Percentiles rank a stretch among this genome's conserved stretches.
Conservation (phyloP, 2,113 vertebrate species). For the Ceyx cyanopectus region DNA sequence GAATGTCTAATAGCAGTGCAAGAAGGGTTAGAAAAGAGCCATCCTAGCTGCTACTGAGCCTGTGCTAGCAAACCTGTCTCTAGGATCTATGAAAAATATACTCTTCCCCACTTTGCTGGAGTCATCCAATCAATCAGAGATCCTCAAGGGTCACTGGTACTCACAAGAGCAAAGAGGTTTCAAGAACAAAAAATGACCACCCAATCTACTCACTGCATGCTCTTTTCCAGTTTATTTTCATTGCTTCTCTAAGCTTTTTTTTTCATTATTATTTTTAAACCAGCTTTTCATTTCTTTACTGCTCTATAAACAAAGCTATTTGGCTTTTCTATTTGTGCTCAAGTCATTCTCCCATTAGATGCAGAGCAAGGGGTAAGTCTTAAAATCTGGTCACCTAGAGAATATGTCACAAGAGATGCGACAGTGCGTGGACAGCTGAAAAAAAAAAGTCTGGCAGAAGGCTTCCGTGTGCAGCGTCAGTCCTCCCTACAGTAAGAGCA, state of each 20-base stretch:
- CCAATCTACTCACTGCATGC: neutral
- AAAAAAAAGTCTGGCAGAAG: neutral
- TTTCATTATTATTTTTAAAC: neutral
- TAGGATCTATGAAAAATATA: constrained; percentile 34
- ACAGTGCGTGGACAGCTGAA: neutral
- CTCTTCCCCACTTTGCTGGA: neutral
- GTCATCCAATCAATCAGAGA: constrained; percentile 42
- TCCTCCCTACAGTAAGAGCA: neutral
- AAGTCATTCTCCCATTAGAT: neutral
- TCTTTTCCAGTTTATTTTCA: constrained; percentile 16
- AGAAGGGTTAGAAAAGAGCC: constrained; percentile 14
- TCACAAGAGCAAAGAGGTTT: constrained; percentile 18
- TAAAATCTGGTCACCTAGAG: neutral
- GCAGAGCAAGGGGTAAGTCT: neutral
- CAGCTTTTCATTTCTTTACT: neutral
- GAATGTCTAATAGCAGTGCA: constrained; percentile 17
- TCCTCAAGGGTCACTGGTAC: constrained; percentile 53
- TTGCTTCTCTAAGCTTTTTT: neutral
- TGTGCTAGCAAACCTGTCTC: neutral
- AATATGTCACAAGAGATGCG: neutral
- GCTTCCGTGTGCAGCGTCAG: fast-evolving
- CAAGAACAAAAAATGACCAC: neutral
- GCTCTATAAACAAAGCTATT: neutral
- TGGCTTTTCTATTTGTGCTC: neutral
- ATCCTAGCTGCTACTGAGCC: constrained; percentile 12